phyloP scores from a whole-genome alignment of 2,888 invertebrate species.

The Anagyrus pseudococci region DNA sequence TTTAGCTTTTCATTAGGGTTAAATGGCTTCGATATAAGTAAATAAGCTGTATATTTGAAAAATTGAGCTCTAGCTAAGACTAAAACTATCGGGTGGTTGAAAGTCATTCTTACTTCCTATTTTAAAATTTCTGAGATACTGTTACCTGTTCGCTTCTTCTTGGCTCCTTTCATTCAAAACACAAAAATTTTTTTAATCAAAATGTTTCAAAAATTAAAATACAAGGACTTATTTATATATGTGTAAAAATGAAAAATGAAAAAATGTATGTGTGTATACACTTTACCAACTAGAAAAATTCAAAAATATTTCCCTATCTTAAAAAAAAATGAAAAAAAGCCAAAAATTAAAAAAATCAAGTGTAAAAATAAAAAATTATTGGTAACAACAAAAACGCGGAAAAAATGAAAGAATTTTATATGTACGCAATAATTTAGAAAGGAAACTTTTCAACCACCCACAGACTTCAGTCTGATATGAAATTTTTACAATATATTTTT shows the following conservation, averaged over 20 bases:
- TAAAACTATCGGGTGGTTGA: conserved; percentile 39
- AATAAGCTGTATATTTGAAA: not conserved
- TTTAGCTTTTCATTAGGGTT: no score
- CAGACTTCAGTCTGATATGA: conserved; percentile 2
- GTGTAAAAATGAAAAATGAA: not conserved
- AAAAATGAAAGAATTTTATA: not conserved
- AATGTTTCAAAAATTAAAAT: not conserved
- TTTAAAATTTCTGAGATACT: conserved; percentile 19
- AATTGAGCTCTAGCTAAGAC: conserved; percentile 27
- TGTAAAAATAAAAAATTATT: not conserved
- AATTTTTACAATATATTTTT: conserved; percentile 5
- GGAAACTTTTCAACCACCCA: conserved; percentile 36
- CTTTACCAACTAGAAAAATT: no score
- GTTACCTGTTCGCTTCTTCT: conserved; percentile 37
- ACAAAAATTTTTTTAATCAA: no score
- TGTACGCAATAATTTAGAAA: conserved; percentile 7
- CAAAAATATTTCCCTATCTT: conserved; percentile 2
- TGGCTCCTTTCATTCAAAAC: conserved; percentile 35
- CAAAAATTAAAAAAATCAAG: conserved; percentile 3
- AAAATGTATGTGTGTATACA: no score
- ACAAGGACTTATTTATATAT: not conserved
- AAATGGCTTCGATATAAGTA: not conserved
- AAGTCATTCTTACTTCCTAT: conserved; percentile 32
- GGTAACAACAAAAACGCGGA: not conserved
- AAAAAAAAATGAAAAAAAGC: not conserved